Percentiles rank a stretch among this genome's conserved stretches.
Conservation (phyloP, 2,888 invertebrate genomes). For the Parascotia fuliginaria region DNA sequence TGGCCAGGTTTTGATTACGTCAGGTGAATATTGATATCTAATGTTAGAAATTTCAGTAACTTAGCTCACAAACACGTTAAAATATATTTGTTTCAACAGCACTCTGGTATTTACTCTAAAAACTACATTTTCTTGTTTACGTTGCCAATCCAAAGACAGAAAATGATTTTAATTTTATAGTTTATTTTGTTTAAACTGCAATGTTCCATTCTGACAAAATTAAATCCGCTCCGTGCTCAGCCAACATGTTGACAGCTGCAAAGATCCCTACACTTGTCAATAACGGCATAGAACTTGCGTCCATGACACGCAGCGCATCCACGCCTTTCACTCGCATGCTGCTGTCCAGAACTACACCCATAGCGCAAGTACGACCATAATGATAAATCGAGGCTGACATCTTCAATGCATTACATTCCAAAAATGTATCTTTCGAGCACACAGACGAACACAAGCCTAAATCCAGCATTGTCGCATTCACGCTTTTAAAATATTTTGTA, state of each 20-base stretch:
- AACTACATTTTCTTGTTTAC: too few species aligned
- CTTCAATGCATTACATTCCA: constrained; percentile 35
- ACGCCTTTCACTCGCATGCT: constrained; percentile 27
- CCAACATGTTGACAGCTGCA: constrained; percentile 22
- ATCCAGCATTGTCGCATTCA: constrained; percentile 39
- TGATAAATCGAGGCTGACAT: constrained; percentile 45
- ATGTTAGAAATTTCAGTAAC: too few species aligned
- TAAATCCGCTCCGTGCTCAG: constrained; percentile 31
- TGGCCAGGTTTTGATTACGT: too few species aligned
- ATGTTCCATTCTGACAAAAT: constrained; percentile 10
- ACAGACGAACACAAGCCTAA: constrained; percentile 33
- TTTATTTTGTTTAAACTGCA: too few species aligned
- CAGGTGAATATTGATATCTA: too few species aligned
- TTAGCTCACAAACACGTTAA: too few species aligned
- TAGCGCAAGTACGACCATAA: constrained; percentile 35
- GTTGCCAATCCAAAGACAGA: too few species aligned
- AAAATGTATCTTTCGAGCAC: constrained; percentile 22
- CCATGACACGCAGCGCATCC: constrained; percentile 26
- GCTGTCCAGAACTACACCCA: constrained; percentile 39
- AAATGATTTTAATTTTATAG: too few species aligned
- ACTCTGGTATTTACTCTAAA: too few species aligned
- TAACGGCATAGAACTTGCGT: constrained; percentile 31
- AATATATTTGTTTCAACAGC: too few species aligned
- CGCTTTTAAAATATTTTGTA: constrained; percentile 38
- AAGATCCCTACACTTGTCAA: constrained; percentile 26